Evolutionary conservation across 1,140 invertebrate genomes (phyloP), one percentile per base, ranked within the genome.

Genomic region (Saccostrea cuccullata): DNA sequence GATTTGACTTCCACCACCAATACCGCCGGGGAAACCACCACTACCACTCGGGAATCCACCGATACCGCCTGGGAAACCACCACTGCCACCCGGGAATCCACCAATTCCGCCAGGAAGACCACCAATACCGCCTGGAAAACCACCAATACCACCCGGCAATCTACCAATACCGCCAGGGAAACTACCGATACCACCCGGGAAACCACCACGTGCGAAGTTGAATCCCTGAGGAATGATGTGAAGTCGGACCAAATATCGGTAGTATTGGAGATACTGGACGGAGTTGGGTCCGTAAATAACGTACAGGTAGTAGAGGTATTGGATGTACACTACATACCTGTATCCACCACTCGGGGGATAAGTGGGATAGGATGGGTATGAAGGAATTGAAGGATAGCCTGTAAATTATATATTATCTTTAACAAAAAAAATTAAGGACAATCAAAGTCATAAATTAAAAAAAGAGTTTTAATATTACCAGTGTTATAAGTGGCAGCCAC

Each of bases 301-400:
- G 70, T 77, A 77, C 70, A 77, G 26, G 30, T 77, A 77, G 70
- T 77, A 77, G 26, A 77, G 70, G 26, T 77, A 77, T 30, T 77
- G 70, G 15, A 77, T 13, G 70, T 77, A 77, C 13, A 77, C 12
- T 8, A 77, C 1, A 17, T 77, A 77, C 15, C 70, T 26, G 26
- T 77, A 77, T 77, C 70, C 70, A 77, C 70, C 26, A 30, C 13
- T 30, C 11, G 70, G 26, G 15, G 47, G 47, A 47, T 12, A 77
- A 11, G 6, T 13, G 70, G 70, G 70, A 67, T 23, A 67, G 20
- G 8, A 0, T 15, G 70, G 26, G 26, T 77, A 36, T 23, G 6
- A 13, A 13, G 70, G 23, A 0, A 15, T 36, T 0, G 30, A 77
- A 26, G 70, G 70, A 26, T 15, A 77, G 15, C 70, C 70, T 77